Evolutionary conservation across 2,797 vertebrate genomes (phyloP), one percentile per base, ranked within the genome.

Genomic region (Phrynocephalus guinanensis): DNA sequence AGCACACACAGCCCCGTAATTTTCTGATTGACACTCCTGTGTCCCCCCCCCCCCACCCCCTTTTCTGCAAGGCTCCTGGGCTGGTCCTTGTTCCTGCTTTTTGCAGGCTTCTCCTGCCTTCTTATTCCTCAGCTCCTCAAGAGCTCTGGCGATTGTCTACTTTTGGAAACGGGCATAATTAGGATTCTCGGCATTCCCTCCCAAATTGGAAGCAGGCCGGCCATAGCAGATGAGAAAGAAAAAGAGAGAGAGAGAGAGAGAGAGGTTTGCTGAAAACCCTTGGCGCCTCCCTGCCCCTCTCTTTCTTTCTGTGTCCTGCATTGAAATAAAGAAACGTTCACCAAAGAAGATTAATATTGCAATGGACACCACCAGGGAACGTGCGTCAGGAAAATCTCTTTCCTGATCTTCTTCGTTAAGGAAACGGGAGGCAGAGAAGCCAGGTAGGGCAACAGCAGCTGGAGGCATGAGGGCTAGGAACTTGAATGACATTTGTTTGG

Each of bases 161-260:
- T 22, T 79, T 84, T 30, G n/a, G 76, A 28, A 33, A 63, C 38
- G 0, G 16, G 68, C 76, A 84, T 88, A 73, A 88, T 84, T 88
- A 50, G 44, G 20, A 88, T 88, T 79, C 87, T 70, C 30, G 5
- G 38, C 87, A 84, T 88, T 84, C 83, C 9, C 82, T 66, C 52
- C 73, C 16, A 3, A 79, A 15, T 56, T 8, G 77, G 82, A 72
- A n/a, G 3, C 33, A 8, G 1, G 5, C 24, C 22, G n/a, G 18
- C 10, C 3, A 28, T 30, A 44, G 38, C 38, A 44, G 38, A 3
- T 44, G 38, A 44, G 38, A 44, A 1, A 44, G 38, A 44, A 4
- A 44, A 4, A 44, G 38, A 44, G 38, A 44, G 38, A 44, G 38
- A 44, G 38, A 44, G 38, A 44, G 38, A 44, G 38, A 44, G 38